Conservation (phyloP, 2,797 vertebrate species). For the Sebastes reedi region DNA sequence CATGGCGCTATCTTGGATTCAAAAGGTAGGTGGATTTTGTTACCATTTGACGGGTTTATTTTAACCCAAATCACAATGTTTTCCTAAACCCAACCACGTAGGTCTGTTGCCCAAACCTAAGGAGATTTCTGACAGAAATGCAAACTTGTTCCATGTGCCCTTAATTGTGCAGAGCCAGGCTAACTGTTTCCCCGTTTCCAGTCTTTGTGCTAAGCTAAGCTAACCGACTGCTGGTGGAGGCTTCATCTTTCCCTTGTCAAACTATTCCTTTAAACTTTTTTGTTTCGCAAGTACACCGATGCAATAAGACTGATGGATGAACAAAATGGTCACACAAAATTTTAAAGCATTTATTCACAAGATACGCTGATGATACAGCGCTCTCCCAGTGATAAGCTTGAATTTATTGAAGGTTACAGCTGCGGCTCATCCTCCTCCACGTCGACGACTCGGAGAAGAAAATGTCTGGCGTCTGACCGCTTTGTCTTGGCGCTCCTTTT, state of each 20-base stretch:
- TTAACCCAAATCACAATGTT: too few relatives aligned
- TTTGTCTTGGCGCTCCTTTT: conserved; percentile 51
- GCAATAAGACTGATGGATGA: background rate
- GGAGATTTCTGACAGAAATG: too few relatives aligned
- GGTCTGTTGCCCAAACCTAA: too few relatives aligned
- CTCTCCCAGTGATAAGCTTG: conserved; percentile 11
- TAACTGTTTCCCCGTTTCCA: background rate
- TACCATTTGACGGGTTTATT: too few relatives aligned
- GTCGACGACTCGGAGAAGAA: conserved; percentile 27
- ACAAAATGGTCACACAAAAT: background rate
- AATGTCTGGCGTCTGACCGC: conserved; percentile 37
- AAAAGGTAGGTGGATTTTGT: background rate
- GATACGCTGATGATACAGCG: background rate
- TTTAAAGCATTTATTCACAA: background rate
- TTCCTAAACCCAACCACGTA: too few relatives aligned
- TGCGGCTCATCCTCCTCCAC: conserved; percentile 38
- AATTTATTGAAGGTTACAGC: conserved; percentile 38
- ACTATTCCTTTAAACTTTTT: background rate
- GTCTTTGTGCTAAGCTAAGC: background rate
- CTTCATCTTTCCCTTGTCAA: background rate
- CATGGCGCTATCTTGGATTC: too few relatives aligned
- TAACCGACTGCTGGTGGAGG: too few relatives aligned
- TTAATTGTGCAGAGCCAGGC: background rate
- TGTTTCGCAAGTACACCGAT: background rate
- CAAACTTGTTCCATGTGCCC: too few relatives aligned